Conservation (phyloP, 2,113 vertebrate species). For the Myrmophylax atrothorax region DNA sequence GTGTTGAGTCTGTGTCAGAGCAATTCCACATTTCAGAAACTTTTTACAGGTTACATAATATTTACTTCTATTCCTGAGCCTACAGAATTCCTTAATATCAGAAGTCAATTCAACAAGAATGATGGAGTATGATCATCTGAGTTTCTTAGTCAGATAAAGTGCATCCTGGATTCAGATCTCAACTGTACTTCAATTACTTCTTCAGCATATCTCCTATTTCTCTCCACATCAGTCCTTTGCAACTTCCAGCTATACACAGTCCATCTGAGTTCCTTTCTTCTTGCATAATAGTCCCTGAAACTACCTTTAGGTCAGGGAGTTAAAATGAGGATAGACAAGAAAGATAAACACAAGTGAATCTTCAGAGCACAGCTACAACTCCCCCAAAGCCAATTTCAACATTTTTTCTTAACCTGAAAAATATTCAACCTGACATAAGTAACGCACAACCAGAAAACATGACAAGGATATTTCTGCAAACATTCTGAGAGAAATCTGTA, state of each 20-base stretch:
- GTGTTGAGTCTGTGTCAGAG: background rate
- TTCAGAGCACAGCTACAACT: background rate
- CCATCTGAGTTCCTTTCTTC: background rate
- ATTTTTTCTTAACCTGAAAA: background rate
- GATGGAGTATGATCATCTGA: background rate
- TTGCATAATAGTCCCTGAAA: conserved; percentile 17
- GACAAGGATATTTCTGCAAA: background rate
- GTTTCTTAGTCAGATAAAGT: background rate
- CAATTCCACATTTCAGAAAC: background rate
- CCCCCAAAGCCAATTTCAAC: background rate
- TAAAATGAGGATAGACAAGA: background rate
- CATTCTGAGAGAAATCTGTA: background rate
- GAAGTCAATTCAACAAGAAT: background rate
- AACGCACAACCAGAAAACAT: background rate
- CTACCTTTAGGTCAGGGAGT: background rate
- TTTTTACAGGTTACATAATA: background rate
- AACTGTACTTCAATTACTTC: background rate
- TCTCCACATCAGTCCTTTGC: background rate
- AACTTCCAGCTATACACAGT: background rate
- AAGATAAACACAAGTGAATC: background rate
- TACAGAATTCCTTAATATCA: background rate
- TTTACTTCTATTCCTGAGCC: background rate
- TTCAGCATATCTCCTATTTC: background rate
- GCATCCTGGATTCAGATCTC: background rate
- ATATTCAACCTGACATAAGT: background rate